phyloP scores from a whole-genome alignment of 2,797 vertebrate genomes.

The Crocidura indochinensis region DNA sequence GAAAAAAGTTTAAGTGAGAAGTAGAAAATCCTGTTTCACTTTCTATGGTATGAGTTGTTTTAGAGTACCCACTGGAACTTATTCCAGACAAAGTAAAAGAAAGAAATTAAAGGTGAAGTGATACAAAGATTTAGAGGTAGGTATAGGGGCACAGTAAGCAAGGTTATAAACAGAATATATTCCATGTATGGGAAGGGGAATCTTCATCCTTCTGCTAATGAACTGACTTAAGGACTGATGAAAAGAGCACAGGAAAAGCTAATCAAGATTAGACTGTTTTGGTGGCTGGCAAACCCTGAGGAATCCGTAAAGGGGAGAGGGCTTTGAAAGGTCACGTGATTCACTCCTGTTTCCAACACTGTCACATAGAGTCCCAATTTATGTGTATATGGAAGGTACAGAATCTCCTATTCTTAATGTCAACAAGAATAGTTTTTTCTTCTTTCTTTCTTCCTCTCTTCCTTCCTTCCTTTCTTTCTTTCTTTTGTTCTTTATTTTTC shows the following conservation, averaged over 20 bases:
- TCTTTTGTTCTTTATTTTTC: too few species aligned
- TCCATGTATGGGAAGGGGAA: neutral
- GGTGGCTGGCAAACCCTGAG: neutral
- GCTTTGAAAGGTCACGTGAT: neutral
- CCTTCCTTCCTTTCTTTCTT: too few species aligned
- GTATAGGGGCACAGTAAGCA: neutral
- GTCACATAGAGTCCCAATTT: neutral
- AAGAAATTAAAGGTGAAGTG: neutral
- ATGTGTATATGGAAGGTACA: neutral
- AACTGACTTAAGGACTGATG: neutral
- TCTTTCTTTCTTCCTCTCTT: neutral
- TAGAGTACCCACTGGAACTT: neutral
- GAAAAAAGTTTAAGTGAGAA: neutral
- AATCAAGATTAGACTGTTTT: neutral
- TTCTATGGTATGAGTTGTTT: slow-evolving; percentile 2
- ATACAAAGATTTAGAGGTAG: neutral
- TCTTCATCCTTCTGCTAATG: neutral
- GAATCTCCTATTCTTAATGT: neutral
- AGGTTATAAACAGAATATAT: neutral
- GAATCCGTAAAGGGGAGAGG: neutral
- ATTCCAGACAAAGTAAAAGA: neutral
- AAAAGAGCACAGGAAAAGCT: neutral
- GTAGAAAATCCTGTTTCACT: neutral
- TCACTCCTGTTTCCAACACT: neutral
- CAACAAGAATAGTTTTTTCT: neutral